Percentiles rank a stretch among this genome's conserved stretches.
Conservation (phyloP, 2,797 vertebrate genomes). For the Phrynocephalus forsythii region DNA sequence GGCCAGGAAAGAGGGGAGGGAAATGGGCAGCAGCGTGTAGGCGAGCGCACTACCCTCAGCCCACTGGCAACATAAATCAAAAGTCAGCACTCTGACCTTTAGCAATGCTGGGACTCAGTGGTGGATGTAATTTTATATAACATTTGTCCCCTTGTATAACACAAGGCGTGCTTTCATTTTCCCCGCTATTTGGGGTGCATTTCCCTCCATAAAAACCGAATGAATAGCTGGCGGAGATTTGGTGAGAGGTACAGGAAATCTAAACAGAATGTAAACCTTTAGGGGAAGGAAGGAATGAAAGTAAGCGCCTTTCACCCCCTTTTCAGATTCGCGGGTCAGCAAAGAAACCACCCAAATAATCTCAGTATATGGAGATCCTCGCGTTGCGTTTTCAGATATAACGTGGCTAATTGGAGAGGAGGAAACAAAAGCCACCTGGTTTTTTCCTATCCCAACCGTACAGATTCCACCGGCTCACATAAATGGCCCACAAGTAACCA, state of each 20-base stretch:
- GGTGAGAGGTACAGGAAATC: slow-evolving; percentile 9
- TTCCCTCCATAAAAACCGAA: slow-evolving; percentile 8
- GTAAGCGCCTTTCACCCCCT: not conserved
- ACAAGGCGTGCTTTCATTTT: slow-evolving; percentile 61
- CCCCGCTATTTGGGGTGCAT: slow-evolving; percentile 13
- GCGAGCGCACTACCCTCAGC: slow-evolving; percentile 71
- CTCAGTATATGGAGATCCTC: slow-evolving; percentile 34
- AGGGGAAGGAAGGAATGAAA: not conserved
- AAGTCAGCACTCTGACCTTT: slow-evolving; percentile 82
- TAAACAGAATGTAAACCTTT: not conserved
- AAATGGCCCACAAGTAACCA: slow-evolving; percentile 55
- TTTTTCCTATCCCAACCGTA: not conserved
- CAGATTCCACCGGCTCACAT: slow-evolving; percentile 31
- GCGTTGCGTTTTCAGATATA: slow-evolving; percentile 37
- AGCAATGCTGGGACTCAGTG: slow-evolving; percentile 75
- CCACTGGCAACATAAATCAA: slow-evolving; percentile 87
- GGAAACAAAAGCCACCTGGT: not conserved
- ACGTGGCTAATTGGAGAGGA: not conserved
- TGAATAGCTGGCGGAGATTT: not conserved
- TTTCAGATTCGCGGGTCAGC: slow-evolving; percentile 28
- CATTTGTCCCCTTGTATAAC: slow-evolving; percentile 80
- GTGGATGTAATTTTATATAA: slow-evolving; percentile 68
- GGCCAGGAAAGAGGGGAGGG: slow-evolving; percentile 35
- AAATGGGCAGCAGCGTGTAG: not conserved
- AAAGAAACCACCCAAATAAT: slow-evolving; percentile 25